These are phyloP conservation scores for Agonum fuliginosum DNA, from an alignment of 2,888 invertebrate species.

Conservation along the genomic window DNA sequence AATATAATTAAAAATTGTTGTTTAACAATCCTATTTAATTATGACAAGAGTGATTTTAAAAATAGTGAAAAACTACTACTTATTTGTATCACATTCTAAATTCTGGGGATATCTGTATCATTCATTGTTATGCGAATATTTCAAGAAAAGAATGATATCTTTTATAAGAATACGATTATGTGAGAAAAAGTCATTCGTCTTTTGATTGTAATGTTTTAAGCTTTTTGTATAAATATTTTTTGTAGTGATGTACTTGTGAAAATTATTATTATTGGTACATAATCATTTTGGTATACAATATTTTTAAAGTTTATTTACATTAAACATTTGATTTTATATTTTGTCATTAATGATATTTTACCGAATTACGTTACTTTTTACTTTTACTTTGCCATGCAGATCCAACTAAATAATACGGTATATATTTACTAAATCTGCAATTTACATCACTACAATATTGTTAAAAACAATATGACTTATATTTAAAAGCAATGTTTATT, in stretches of 20 bases:
- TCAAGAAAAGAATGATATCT: slow-evolving; percentile 45
- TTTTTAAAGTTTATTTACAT: slow-evolving; percentile 19
- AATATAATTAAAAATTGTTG: slow-evolving; percentile 46
- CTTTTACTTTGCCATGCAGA: slow-evolving; percentile 3
- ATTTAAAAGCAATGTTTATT: slow-evolving; percentile 35
- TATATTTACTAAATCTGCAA: slow-evolving; percentile 9
- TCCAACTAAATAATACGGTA: slow-evolving; percentile 26
- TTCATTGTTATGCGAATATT: slow-evolving; percentile 34
- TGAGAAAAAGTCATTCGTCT: slow-evolving; percentile 35
- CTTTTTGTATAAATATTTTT: slow-evolving; percentile 19
- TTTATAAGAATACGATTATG: slow-evolving; percentile 27
- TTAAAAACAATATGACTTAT: slow-evolving; percentile 14
- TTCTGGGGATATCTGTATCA: slow-evolving; percentile 35
- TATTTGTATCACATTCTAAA: slow-evolving; percentile 56
- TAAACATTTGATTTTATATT: neutral
- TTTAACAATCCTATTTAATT: slow-evolving; percentile 21
- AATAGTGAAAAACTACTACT: slow-evolving; percentile 57
- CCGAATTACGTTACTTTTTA: neutral
- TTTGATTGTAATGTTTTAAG: slow-evolving; percentile 36
- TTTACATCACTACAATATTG: slow-evolving; percentile 30
- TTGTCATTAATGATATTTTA: slow-evolving; percentile 19
- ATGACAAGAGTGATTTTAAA: slow-evolving; percentile 51
- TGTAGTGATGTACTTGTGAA: slow-evolving; percentile 29
- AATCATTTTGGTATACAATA: slow-evolving; percentile 39
- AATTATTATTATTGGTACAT: slow-evolving; percentile 5